These are phyloP conservation scores for Rhingia rostrata DNA, from an alignment of 2,888 invertebrate species.

Conservation along the genomic window DNA sequence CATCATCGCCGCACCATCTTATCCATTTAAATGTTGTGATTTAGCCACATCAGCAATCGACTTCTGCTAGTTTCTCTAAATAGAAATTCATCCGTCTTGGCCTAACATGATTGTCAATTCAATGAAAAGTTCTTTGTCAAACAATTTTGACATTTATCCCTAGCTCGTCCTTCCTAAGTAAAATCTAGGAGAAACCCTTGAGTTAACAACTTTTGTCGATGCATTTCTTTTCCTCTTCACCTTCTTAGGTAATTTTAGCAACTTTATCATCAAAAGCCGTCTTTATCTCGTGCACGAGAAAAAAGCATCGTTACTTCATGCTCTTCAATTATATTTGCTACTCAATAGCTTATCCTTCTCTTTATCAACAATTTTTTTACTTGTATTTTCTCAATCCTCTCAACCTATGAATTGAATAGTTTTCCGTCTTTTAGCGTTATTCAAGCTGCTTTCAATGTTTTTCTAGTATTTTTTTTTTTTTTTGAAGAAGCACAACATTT, in stretches of 20 bases:
- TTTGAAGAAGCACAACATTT: constrained; percentile 46
- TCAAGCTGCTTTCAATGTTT: constrained; percentile 1
- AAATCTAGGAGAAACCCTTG: too few species aligned
- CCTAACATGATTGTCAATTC: too few species aligned
- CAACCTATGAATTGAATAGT: constrained; percentile 35
- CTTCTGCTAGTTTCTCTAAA: too few species aligned
- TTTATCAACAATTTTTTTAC: constrained; percentile 12
- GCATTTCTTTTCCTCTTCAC: not conserved
- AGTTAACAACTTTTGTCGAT: not conserved
- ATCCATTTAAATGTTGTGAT: too few species aligned
- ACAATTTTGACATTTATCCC: too few species aligned
- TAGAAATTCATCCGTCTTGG: too few species aligned
- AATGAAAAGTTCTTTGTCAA: too few species aligned
- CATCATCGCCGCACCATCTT: too few species aligned
- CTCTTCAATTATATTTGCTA: constrained; percentile 25
- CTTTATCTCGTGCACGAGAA: constrained; percentile 6
- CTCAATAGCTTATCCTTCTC: constrained; percentile 38
- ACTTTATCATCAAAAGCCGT: constrained; percentile 19
- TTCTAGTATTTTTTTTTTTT: not conserved
- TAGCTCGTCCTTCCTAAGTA: too few species aligned
- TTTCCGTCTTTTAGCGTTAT: constrained; percentile 14
- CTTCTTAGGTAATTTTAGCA: constrained; percentile 4
- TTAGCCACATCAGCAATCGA: too few species aligned
- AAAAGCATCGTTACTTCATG: constrained; percentile 1
- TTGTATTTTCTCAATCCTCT: constrained; percentile 25